Evolutionary conservation across 2,113 vertebrate genomes (phyloP).

Genomic region (Vimba vimba): DNA sequence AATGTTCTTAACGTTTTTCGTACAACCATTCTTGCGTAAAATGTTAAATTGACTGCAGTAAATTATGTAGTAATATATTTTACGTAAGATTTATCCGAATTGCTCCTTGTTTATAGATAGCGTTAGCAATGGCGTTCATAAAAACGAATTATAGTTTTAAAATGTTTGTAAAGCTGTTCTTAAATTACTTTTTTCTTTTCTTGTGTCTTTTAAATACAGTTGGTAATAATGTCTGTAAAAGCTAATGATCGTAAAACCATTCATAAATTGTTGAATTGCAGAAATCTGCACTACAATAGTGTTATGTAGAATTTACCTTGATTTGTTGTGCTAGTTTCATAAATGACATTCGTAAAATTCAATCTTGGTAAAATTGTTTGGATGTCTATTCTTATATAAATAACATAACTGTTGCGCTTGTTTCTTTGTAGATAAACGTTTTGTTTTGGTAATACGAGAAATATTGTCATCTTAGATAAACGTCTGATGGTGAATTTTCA

Average conservation of each 20-base stretch:
- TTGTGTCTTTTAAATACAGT: too few species aligned
- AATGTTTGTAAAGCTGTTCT: neutral
- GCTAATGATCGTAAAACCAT: neutral
- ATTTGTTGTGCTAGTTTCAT: neutral
- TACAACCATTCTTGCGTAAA: neutral
- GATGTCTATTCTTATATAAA: too few species aligned
- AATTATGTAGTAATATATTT: neutral
- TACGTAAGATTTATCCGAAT: neutral
- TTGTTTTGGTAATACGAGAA: neutral
- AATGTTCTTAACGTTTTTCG: neutral
- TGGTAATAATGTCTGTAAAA: neutral
- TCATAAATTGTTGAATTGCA: neutral
- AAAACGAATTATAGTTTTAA: neutral
- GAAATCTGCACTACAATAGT: neutral
- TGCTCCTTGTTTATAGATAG: neutral
- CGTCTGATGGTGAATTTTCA: neutral
- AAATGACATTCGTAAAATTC: neutral
- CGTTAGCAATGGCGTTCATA: neutral
- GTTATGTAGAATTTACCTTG: neutral
- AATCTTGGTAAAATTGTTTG: too few species aligned
- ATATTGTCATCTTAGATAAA: neutral
- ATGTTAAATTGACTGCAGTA: neutral
- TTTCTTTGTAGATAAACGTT: neutral
- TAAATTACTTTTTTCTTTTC: neutral
- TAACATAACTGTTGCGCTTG: too few species aligned